Conservation (phyloP, 2,797 vertebrate genomes). For the Pogonophryne albipinna region DNA sequence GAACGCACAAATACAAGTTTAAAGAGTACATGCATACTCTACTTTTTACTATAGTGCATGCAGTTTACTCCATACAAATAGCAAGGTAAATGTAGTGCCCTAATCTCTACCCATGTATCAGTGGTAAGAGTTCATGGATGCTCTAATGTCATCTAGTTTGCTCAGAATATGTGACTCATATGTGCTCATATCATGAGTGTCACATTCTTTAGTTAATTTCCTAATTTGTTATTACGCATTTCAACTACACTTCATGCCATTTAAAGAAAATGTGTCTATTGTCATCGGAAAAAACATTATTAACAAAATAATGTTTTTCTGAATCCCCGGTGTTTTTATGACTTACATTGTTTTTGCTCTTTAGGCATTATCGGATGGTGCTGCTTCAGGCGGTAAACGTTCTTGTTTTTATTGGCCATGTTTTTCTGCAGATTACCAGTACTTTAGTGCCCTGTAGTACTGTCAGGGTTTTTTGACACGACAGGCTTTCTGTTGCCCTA, state of each 20-base stretch:
- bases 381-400: not conserved
- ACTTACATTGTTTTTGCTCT: not conserved
- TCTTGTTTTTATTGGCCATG: not conserved
- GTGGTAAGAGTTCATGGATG: not conserved
- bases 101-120: not conserved
- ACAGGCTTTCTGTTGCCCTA: too few species aligned
- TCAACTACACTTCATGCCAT: not conserved
- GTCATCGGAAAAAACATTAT: not conserved
- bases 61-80: not conserved
- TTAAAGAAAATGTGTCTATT: not conserved
- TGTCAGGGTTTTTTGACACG: too few species aligned
- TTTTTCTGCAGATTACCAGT: not conserved
- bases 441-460: too few species aligned
- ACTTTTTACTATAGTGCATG: not conserved
- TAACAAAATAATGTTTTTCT: not conserved
- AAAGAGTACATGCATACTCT: not conserved
- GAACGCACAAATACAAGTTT: constrained; percentile 6
- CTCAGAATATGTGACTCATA: not conserved
- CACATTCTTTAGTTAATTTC: not conserved
- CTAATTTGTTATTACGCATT: not conserved
- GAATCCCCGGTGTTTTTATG: not conserved
- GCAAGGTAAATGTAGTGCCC: not conserved
- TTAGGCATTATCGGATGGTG: not conserved
- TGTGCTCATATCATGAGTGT: not conserved
- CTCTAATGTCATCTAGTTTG: not conserved